These are phyloP conservation scores for Argyrosomus regius DNA, from an alignment of 2,797 vertebrate genomes.

Conservation along the genomic window DNA sequence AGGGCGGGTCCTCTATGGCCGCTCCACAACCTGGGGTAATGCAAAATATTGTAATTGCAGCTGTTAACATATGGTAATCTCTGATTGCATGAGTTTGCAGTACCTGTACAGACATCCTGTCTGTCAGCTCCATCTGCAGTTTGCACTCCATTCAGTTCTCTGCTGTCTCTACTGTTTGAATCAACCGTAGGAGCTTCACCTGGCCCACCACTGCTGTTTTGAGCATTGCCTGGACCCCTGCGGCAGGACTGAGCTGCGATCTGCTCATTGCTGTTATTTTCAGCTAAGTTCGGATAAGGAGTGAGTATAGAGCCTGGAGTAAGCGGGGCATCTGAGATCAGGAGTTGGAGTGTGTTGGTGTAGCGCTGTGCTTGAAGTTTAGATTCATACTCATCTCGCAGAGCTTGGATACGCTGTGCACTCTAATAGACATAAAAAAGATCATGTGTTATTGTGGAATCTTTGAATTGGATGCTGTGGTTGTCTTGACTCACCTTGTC, in stretches of 20 bases:
- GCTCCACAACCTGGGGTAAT: constrained; percentile 75
- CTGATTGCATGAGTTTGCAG: constrained; percentile 1
- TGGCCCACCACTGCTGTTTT: constrained; percentile 17
- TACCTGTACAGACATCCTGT: constrained; percentile 81
- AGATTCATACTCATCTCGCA: constrained; percentile 66
- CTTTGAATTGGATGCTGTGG: neutral
- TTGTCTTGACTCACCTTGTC: constrained; percentile 66
- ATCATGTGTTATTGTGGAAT: neutral
- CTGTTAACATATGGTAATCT: neutral
- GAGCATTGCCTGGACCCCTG: neutral
- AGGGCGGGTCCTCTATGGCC: constrained; percentile 81
- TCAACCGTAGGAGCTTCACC: neutral
- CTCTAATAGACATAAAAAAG: constrained; percentile 64
- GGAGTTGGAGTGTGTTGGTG: constrained; percentile 69
- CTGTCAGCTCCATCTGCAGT: constrained; percentile 31
- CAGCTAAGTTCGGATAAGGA: constrained; percentile 7
- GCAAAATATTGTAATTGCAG: constrained; percentile 18
- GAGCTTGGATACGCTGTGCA: constrained; percentile 38
- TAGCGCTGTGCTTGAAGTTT: constrained; percentile 55
- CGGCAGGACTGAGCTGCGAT: constrained; percentile 12
- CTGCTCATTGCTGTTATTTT: constrained; percentile 31
- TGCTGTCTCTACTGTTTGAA: constrained; percentile 1
- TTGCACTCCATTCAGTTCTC: constrained; percentile 21
- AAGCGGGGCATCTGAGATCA: constrained; percentile 52
- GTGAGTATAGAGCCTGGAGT: constrained; percentile 14